These are phyloP conservation scores for Chromobotia macracanthus DNA, from an alignment of 2,797 vertebrate species.

Conservation along the genomic window DNA sequence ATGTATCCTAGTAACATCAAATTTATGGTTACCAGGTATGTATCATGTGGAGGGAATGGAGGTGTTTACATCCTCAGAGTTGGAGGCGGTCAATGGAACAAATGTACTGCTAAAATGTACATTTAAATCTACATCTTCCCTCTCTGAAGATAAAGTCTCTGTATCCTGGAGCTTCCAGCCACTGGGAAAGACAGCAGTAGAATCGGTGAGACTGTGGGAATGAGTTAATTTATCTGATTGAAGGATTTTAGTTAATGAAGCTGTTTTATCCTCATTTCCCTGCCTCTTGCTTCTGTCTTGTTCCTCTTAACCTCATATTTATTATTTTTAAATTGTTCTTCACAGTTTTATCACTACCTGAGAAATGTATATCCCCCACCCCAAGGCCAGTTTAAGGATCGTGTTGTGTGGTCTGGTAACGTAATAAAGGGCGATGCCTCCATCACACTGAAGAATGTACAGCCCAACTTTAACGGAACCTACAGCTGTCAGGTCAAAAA, in stretches of 20 bases:
- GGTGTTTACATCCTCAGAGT: conserved; percentile 73
- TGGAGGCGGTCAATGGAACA: conserved; percentile 87
- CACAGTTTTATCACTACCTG: conserved; percentile 86
- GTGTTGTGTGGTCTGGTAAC: conserved; percentile 87
- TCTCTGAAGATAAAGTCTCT: conserved; percentile 56
- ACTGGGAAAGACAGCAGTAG: conserved; percentile 65
- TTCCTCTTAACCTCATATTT: neutral
- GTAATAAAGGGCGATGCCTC: conserved; percentile 78
- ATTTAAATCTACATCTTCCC: conserved; percentile 76
- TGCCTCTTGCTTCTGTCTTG: neutral
- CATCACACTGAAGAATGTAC: conserved; percentile 81
- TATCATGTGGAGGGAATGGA: conserved; percentile 75
- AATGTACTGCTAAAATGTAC: conserved; percentile 85
- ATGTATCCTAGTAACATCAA: neutral
- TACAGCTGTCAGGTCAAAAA: conserved; percentile 90
- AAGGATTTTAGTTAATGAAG: neutral
- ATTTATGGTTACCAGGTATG: conserved; percentile 69
- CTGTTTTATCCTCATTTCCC: neutral
- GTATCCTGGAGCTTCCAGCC: conserved; percentile 88
- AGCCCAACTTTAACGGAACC: conserved; percentile 87
- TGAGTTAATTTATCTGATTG: neutral
- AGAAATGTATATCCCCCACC: conserved; percentile 66
- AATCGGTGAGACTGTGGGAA: conserved; percentile 77
- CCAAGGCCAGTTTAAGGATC: conserved; percentile 77
- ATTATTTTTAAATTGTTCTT: conserved; percentile 1